phyloP scores from a whole-genome alignment of 2,797 vertebrate genomes.

The Lepilemur ruficaudatus region DNA sequence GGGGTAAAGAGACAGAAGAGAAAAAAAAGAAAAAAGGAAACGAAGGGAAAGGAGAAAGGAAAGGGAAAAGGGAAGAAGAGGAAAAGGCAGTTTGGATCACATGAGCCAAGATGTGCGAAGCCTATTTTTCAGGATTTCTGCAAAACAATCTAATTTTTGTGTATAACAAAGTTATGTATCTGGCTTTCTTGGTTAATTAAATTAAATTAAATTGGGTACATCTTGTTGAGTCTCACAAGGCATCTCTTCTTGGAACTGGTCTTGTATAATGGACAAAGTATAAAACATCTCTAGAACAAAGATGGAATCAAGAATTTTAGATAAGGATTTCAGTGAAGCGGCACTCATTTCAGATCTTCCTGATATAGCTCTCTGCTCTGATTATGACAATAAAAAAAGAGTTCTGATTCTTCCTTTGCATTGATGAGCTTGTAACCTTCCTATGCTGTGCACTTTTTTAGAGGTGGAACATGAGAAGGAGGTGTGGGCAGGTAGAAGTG shows the following conservation, averaged over 20 bases:
- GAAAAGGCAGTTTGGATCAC: background rate
- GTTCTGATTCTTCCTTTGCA: background rate
- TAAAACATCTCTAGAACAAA: slow-evolving; percentile 1
- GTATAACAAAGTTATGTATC: background rate
- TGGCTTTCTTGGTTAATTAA: background rate
- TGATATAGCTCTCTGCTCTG: background rate
- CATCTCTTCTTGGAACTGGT: background rate
- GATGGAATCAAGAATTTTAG: background rate
- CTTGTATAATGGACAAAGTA: background rate
- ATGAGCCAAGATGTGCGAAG: background rate
- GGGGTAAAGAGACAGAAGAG: background rate
- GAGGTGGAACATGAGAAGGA: background rate
- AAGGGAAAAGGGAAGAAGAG: no score
- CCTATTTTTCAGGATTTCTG: background rate
- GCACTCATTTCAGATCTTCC: background rate
- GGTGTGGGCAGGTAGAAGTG: background rate
- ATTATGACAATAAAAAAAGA: background rate
- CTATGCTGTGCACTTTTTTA: background rate
- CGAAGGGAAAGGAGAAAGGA: background rate
- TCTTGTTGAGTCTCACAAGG: background rate
- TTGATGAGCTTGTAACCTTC: background rate
- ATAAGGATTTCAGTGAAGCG: background rate
- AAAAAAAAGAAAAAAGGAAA: background rate
- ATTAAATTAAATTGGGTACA: background rate
- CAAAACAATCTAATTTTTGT: background rate